These are phyloP conservation scores for Diaphora mendica DNA, from an alignment of 2,888 invertebrate species.

Conservation along the genomic window DNA sequence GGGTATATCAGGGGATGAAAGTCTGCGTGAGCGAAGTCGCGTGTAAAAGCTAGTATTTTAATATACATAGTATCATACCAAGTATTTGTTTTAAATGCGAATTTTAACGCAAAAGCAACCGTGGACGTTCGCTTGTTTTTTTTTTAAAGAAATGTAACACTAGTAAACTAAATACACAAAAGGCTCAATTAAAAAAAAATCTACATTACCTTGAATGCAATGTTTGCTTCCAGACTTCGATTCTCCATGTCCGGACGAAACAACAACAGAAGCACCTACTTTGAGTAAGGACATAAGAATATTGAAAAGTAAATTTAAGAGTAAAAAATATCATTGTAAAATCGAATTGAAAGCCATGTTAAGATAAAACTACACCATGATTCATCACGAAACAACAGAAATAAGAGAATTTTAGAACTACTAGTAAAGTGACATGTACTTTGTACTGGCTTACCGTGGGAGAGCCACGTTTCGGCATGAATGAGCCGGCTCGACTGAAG, in stretches of 20 bases:
- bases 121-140: neutral
- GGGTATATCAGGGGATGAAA: too few relatives aligned
- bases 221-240: constrained; percentile 13
- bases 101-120: neutral
- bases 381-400: neutral
- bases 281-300: neutral
- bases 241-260: neutral
- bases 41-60: too few relatives aligned
- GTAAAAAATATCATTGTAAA: neutral
- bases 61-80: too few relatives aligned
- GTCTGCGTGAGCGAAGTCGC: too few relatives aligned
- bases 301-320: neutral
- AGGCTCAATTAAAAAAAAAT: neutral
- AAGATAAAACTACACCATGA: neutral
- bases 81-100: neutral
- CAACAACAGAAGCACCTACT: neutral
- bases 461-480: too few relatives aligned
- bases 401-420: neutral
- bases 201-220: neutral
- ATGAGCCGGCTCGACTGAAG: too few relatives aligned
- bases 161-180: neutral
- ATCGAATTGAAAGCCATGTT: neutral
- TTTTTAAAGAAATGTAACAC: neutral
- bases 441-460: too few relatives aligned
- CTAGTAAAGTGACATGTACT: too few relatives aligned